Evolutionary conservation across 2,797 vertebrate genomes (phyloP).

Genomic region (Anguilla pacifica): DNA sequence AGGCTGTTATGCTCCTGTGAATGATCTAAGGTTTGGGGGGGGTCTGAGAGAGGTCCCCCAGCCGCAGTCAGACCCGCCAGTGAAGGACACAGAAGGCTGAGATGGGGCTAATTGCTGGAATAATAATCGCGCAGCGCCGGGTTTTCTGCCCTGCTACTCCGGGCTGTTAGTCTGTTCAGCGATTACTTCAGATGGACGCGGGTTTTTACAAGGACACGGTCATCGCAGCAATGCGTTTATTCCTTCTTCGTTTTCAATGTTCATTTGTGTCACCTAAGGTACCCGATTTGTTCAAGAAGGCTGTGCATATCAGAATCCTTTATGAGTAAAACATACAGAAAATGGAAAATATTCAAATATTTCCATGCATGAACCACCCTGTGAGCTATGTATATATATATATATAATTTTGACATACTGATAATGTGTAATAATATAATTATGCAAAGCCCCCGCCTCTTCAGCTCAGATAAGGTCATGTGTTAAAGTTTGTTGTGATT

Average conservation of each 20-base stretch:
- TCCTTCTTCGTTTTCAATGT: background rate
- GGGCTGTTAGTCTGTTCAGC: background rate
- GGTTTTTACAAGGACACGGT: background rate
- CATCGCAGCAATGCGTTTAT: background rate
- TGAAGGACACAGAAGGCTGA: background rate
- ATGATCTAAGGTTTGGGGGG: background rate
- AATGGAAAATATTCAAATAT: background rate
- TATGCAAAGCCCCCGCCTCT: background rate
- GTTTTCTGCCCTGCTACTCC: background rate
- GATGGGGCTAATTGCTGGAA: constrained; percentile 6
- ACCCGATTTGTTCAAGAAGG: background rate
- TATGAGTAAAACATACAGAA: background rate
- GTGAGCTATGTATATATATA: background rate
- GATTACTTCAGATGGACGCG: background rate
- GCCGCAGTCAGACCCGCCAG: background rate
- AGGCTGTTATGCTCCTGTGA: background rate
- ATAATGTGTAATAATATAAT: background rate
- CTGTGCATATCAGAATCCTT: background rate
- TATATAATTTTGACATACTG: background rate
- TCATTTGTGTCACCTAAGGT: background rate
- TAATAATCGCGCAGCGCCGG: background rate
- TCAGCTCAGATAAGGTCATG: background rate
- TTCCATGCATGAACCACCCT: background rate
- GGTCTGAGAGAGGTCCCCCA: constrained; percentile 4
- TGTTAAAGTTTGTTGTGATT: background rate